phyloP scores from a whole-genome alignment of 2,113 vertebrate genomes.

The Nothobranchius kuhntae region DNA sequence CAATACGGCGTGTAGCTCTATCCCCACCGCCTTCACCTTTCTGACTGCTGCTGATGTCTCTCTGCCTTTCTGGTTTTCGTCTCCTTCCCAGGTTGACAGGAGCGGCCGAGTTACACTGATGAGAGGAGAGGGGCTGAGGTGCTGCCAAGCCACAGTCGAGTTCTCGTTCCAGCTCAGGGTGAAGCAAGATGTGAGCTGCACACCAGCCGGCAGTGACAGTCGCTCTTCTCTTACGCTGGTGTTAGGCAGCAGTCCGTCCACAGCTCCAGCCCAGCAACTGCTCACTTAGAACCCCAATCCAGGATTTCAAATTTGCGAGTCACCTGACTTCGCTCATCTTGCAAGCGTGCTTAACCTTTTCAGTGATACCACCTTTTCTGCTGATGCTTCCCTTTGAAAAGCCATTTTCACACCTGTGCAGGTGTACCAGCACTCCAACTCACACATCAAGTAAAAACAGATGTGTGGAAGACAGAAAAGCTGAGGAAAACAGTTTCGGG shows the following conservation, averaged over 20 bases:
- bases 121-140: conserved; percentile 43
- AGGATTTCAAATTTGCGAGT: conserved; percentile 56
- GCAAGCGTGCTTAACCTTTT: conserved; percentile 59
- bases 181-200: conserved; percentile 63
- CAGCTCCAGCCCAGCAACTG: conserved; percentile 50
- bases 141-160: conserved; percentile 47
- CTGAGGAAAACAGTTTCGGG: conserved; percentile 38
- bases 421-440: conserved; percentile 35
- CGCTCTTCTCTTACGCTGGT: conserved; percentile 46
- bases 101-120: conserved; percentile 38
- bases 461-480: conserved; percentile 55
- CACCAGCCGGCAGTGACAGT: conserved; percentile 53
- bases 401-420: conserved; percentile 50
- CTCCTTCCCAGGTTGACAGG: conserved; percentile 49
- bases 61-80: conserved; percentile 31
- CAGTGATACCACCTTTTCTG: conserved; percentile 42
- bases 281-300: conserved; percentile 44
- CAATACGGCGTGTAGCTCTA: conserved; percentile 15
- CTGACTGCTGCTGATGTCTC: conserved; percentile 37
- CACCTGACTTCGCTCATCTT: conserved; percentile 40
- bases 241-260: conserved; percentile 51
- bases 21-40: conserved; percentile 20
- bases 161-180: conserved; percentile 47
- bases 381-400: conserved; percentile 44
- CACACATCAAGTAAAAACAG: conserved; percentile 57